Conservation (phyloP, 2,113 vertebrate genomes). For the Eonycteris spelaea region DNA sequence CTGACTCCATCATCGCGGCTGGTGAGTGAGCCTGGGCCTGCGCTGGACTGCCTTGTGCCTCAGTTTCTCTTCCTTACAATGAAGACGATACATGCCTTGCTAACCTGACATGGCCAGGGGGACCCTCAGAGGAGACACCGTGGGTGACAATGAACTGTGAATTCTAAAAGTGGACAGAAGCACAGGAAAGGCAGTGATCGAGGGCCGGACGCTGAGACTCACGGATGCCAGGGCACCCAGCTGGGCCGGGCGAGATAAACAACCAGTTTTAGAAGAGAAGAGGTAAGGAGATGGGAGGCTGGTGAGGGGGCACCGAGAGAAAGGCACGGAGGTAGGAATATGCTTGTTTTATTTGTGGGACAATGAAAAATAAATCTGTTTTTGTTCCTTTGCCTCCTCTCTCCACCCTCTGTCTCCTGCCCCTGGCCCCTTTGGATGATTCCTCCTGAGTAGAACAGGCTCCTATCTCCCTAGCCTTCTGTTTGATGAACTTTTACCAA, state of each 20-base stretch:
- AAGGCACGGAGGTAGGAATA: background rate
- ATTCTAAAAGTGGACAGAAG: background rate
- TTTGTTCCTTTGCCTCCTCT: background rate
- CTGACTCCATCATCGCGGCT: background rate
- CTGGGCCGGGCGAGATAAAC: background rate
- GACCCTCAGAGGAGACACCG: background rate
- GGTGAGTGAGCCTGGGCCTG: background rate
- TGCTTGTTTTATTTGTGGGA: background rate
- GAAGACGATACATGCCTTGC: background rate
- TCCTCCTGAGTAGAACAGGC: background rate
- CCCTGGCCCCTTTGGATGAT: background rate
- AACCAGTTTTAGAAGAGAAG: background rate
- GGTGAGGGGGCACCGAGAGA: background rate
- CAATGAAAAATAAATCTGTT: background rate
- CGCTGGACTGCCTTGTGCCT: background rate
- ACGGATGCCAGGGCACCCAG: background rate
- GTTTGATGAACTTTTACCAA: background rate
- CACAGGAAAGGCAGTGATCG: background rate
- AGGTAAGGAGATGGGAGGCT: background rate
- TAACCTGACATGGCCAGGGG: background rate
- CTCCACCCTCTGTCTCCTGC: background rate
- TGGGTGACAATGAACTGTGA: background rate
- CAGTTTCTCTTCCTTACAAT: background rate
- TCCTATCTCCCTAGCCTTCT: background rate
- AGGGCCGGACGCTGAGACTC: background rate